Evolutionary conservation across 2,797 vertebrate species (phyloP).

Genomic region (Tauraco hartlaubi): DNA sequence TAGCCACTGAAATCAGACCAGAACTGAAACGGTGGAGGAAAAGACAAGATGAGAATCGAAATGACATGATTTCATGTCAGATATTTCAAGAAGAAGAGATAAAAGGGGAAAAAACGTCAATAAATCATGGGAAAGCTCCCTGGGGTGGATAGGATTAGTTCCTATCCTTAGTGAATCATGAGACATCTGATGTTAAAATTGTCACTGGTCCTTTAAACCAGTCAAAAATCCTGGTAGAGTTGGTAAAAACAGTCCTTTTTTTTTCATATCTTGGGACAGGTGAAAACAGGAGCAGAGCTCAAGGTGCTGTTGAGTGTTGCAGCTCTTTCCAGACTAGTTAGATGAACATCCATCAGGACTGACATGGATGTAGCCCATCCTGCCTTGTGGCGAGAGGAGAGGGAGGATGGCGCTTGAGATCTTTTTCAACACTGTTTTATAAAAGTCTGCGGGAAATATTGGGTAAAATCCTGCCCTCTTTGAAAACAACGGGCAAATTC

Average conservation of each 20-base stretch:
- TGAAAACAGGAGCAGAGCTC: background rate
- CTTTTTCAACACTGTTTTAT: background rate
- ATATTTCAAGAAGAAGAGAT: background rate
- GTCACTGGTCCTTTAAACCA: background rate
- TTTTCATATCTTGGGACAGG: background rate
- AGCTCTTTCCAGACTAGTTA: constrained; percentile 9
- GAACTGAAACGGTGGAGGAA: background rate
- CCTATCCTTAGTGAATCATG: background rate
- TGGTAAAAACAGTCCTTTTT: background rate
- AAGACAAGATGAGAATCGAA: background rate
- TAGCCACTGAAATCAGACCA: background rate
- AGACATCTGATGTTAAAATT: background rate
- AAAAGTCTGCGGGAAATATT: background rate
- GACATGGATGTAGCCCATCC: background rate
- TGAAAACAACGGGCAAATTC: background rate
- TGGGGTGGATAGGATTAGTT: background rate
- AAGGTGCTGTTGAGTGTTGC: background rate
- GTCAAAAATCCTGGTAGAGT: background rate
- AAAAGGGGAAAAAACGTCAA: background rate
- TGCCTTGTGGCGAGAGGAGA: background rate
- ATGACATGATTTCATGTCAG: background rate
- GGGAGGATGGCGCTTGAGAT: background rate
- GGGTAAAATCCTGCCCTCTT: background rate
- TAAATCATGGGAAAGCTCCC: background rate
- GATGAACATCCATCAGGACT: background rate